Base-by-base conservation (phyloP, 2,888 invertebrate genomes). In the Lampropteryx suffumata region DNA sequence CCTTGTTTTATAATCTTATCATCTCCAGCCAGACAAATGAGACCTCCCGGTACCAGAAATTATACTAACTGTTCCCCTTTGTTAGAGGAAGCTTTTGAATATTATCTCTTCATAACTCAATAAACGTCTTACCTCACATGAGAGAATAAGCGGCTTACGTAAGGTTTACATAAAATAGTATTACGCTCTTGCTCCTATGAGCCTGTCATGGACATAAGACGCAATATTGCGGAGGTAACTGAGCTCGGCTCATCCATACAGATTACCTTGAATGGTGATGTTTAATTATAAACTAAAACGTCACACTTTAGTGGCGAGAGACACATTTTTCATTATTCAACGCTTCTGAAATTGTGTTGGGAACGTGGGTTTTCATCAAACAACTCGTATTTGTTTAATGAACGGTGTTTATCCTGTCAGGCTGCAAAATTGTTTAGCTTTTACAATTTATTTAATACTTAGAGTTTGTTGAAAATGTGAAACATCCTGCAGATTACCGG, bases 271-370 rank as follows among this genome's bases (percentile, higher is more conserved):
- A 33, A 24, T 42, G 41, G 37, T 28, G n/a, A 46, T 33, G 37
- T 21, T 39, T 33, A 32, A 34, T 46, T 37, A 35, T 24, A 30
- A 34, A 17, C 33, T 21, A 34, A 35, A 41, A 14, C 35, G 6
- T 12, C 27, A 14, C 21, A 35, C 13, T 24, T 7, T 12, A 27
- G 36, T 21, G 10, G 13, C 30, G 35, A 36, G 27, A 10, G 36
- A 46, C 32, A 46, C 34, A 32, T 37, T 46, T 51, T 46, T 33
- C 12, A 51, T 42, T 47, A 52, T 42, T 47, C 34, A 46, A 12
- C 27, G 36, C 27, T 28, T 39, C 39, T 41, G 17, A 39, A 52
- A 52, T 52, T 43, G 52, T 6, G 35, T 17, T 29, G 42, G 47
- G 47, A 47, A 27, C 47, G 34, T 14, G 47, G 34, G 29, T 13